These are phyloP conservation scores for Caenorhabditis sp. DNA, from an alignment of 2,888 invertebrate genomes.

Conservation along the genomic window DNA sequence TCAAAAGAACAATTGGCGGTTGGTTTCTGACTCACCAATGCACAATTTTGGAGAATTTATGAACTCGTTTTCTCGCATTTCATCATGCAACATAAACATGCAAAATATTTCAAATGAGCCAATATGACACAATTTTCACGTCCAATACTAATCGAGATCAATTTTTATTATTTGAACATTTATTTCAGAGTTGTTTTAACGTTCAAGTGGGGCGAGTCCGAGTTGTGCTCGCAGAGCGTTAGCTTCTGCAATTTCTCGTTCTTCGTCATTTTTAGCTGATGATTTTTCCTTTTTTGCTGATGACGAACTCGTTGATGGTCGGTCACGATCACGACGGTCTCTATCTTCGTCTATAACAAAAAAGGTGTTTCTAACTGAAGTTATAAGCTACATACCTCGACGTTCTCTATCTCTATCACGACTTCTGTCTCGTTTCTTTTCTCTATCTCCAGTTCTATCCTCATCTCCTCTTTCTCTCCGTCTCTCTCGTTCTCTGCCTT, in stretches of 20 bases:
- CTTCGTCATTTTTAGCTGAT: constrained; percentile 51
- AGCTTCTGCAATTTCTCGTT: constrained; percentile 73
- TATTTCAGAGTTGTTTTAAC: constrained; percentile 13
- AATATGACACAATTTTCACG: too few relatives aligned
- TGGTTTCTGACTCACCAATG: too few relatives aligned
- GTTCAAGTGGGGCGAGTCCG: constrained; percentile 73
- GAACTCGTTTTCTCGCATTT: too few relatives aligned
- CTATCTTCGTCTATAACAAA: constrained; percentile 2
- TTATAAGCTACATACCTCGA: background rate
- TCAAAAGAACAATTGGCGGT: too few relatives aligned
- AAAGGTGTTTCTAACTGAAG: too few relatives aligned
- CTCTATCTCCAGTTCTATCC: constrained; percentile 8
- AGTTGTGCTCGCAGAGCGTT: constrained; percentile 74
- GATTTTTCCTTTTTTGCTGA: constrained; percentile 14
- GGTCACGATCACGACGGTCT: constrained; percentile 8
- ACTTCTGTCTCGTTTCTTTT: constrained; percentile 5
- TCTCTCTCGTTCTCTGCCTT: constrained; percentile 40
- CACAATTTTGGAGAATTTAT: too few relatives aligned
- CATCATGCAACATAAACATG: too few relatives aligned
- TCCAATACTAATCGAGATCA: background rate
- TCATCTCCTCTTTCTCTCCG: constrained; percentile 24
- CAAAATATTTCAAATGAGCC: too few relatives aligned
- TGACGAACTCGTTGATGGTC: constrained; percentile 1
- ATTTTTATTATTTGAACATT: background rate
- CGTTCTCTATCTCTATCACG: constrained; percentile 11